Percentiles rank a stretch among this genome's conserved stretches.
phyloP scores from a whole-genome alignment of 2,797 vertebrate species.

The Micromesistius poutassou region DNA sequence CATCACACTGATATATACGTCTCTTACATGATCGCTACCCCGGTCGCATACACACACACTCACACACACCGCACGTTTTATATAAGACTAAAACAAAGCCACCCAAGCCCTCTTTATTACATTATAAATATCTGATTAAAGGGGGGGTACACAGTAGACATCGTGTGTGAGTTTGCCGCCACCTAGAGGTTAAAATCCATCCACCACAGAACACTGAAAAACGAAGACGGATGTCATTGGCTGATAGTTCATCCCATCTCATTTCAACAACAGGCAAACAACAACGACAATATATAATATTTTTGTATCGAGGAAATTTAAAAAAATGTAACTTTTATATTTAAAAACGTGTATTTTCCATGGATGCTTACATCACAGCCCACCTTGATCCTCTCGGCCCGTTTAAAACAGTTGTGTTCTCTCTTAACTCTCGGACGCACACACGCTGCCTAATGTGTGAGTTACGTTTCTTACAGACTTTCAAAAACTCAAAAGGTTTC shows the following conservation, averaged over 20 bases:
- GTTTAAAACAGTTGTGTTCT: background rate
- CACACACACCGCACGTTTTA: background rate
- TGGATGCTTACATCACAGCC: background rate
- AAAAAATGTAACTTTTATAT: background rate
- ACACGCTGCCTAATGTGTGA: background rate
- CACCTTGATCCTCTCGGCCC: background rate
- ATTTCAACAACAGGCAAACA: background rate
- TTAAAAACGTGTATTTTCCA: background rate
- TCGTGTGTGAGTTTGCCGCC: background rate
- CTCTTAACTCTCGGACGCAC: background rate
- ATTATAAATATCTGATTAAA: constrained; percentile 2
- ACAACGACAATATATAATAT: background rate
- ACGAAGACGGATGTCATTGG: background rate
- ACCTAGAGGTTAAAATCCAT: background rate
- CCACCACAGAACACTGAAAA: background rate
- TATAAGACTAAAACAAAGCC: background rate
- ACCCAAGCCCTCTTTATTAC: background rate
- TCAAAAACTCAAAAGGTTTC: background rate
- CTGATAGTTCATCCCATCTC: background rate
- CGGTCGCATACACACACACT: background rate
- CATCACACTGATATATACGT: background rate
- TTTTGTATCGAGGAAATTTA: background rate
- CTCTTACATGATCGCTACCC: background rate
- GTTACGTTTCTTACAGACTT: background rate
- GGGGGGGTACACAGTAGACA: background rate